phyloP scores from a whole-genome alignment of 2,113 vertebrate species.

The Stigmatopora nigra region DNA sequence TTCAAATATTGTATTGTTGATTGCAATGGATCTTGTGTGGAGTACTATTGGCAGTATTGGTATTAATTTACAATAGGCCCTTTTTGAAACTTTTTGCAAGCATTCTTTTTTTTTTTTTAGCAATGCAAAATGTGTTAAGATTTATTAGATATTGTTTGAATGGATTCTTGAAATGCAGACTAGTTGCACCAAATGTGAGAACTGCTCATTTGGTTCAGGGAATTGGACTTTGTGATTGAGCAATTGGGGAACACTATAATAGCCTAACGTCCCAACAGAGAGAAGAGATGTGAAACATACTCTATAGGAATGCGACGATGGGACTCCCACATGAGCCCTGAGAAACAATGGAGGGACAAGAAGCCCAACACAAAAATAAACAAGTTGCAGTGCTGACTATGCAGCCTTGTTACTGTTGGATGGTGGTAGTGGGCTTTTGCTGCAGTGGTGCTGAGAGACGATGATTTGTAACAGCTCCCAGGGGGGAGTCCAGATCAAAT shows the following conservation, averaged over 20 bases:
- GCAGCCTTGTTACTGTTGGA: constrained; percentile 59
- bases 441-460: constrained; percentile 46
- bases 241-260: not conserved
- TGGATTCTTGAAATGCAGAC: too few species aligned
- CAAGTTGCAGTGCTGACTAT: constrained; percentile 28
- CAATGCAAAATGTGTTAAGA: too few species aligned
- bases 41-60: too few species aligned
- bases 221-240: too few species aligned
- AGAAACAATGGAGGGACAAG: constrained; percentile 56
- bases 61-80: too few species aligned
- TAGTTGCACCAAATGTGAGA: too few species aligned
- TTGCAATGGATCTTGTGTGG: too few species aligned
- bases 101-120: too few species aligned
- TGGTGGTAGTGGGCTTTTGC: constrained; percentile 25
- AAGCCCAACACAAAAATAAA: constrained; percentile 37
- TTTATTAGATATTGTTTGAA: too few species aligned
- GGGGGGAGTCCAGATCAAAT: constrained; percentile 41
- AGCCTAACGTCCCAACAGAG: not conserved
- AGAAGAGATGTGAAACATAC: constrained; percentile 3
- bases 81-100: too few species aligned
- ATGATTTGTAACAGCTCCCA: constrained; percentile 42
- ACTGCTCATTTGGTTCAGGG: too few species aligned
- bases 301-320: not conserved
- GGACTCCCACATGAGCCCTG: constrained; percentile 10
- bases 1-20: too few species aligned